Evolutionary conservation across 1,140 invertebrate species (phyloP).

Genomic region (Saxidomus purpurata): DNA sequence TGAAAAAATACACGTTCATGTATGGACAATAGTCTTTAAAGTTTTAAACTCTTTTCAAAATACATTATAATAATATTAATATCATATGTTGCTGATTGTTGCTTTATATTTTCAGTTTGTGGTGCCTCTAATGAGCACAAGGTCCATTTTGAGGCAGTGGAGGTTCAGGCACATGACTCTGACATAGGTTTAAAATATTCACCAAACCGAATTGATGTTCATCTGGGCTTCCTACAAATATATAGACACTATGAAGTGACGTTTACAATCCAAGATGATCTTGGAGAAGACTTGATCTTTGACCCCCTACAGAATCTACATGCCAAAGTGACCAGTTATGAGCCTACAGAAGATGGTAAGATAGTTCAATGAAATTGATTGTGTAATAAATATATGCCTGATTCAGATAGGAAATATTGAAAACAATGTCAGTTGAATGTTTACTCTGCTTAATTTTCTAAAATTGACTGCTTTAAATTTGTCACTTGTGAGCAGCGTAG

Average conservation of each 20-base stretch:
- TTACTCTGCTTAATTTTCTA: too few relatives aligned
- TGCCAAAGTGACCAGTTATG: conserved; percentile 71
- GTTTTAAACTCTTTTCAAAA: too few relatives aligned
- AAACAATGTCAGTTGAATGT: too few relatives aligned
- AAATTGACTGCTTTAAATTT: too few relatives aligned
- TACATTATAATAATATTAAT: too few relatives aligned
- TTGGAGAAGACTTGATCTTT: conserved; percentile 74
- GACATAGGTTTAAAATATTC: conserved; percentile 65
- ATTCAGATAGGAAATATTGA: too few relatives aligned
- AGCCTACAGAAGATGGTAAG: conserved; percentile 73
- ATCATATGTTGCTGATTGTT: too few relatives aligned
- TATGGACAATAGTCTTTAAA: too few relatives aligned
- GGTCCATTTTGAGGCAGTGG: conserved; percentile 66
- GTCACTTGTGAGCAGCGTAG: too few relatives aligned
- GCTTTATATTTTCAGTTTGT: conserved; percentile 48
- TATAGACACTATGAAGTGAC: conserved; percentile 76
- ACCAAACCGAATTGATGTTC: conserved; percentile 67
- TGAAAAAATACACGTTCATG: too few relatives aligned
- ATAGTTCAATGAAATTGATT: neutral
- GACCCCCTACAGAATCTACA: conserved; percentile 78
- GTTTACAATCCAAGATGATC: conserved; percentile 74
- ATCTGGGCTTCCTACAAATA: conserved; percentile 81
- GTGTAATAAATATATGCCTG: too few relatives aligned
- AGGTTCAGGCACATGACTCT: conserved; percentile 69
- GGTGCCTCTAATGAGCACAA: conserved; percentile 37